phyloP scores from a whole-genome alignment of 2,888 invertebrate species.

The Phania funesta region DNA sequence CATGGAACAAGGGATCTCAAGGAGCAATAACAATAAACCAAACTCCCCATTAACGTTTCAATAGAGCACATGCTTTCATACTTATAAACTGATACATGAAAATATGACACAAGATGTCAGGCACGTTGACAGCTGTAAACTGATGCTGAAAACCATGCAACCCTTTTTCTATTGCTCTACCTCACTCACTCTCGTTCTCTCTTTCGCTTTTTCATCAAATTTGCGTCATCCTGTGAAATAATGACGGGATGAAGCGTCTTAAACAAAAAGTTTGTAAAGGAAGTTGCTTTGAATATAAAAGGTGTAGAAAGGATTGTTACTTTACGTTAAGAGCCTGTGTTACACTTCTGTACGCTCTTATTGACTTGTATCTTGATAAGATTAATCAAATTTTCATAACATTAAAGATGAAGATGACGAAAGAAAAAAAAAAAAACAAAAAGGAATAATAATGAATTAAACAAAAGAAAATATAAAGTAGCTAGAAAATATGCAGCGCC shows the following conservation, averaged over 20 bases:
- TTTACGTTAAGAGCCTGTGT: conserved; percentile 24
- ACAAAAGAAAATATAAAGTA: conserved; percentile 60
- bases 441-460: conserved; percentile 35
- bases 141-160: conserved; percentile 57
- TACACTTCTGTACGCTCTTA: conserved; percentile 33
- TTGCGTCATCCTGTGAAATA: background rate
- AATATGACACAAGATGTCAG: conserved; percentile 67
- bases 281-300: conserved; percentile 37
- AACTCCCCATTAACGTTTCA: conserved; percentile 49
- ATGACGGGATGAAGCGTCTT: conserved; percentile 35
- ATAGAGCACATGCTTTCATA: conserved; percentile 1
- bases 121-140: conserved; percentile 68
- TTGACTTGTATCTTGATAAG: conserved; percentile 77
- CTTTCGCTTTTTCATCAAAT: conserved; percentile 1
- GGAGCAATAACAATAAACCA: conserved; percentile 61
- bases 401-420: conserved; percentile 70
- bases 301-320: conserved; percentile 60
- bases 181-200: background rate
- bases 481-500: conserved; percentile 54
- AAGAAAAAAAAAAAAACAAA: conserved; percentile 8
- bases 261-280: conserved; percentile 41
- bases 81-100: conserved; percentile 31
- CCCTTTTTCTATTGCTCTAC: conserved; percentile 41
- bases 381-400: conserved; percentile 81
- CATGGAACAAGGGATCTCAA: conserved; percentile 28